Evolutionary conservation across 1,140 invertebrate genomes (phyloP), one percentile per base, ranked within the genome.

Genomic region (Solenopsis fugax): DNA sequence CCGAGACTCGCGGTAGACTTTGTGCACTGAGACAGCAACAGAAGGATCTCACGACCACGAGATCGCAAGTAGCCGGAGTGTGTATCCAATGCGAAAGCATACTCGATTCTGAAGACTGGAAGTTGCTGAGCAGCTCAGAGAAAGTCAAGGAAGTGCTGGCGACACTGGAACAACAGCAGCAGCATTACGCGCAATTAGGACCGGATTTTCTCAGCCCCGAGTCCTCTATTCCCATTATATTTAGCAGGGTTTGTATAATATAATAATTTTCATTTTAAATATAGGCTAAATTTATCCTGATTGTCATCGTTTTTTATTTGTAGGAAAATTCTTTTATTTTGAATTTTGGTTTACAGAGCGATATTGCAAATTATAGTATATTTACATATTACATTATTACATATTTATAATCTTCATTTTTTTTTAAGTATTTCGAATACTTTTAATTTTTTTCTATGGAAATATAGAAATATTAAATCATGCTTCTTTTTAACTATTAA

Each of bases 191-290:
- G 48, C 96, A 96, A 87, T 93, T 96, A 13, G 93, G 93, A 24
- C 96, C 95, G 4, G 96, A 96, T 67, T 96, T 96, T 88, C 93
- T 96, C 7, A 95, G 95, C 9, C 94, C 96, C 3, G 96, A 97
- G 86, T 95, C 96, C 4, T 95, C 95, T 78, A 96, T 97, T 89
- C 96, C 96, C 0, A 96, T 97, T 77, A 97, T 96, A 84, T 97
- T 97, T 90, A 97, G 96, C 54, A 96, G 96, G 94, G 96, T 96
- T 88, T 88, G 89, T 85, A 81, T 29, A 18, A 24, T 85, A 81
- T 29, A 18, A 24, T 16, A 13, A 52, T 84, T 60, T 72, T 16
- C 10, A 34, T 48, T 37, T 6, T 21, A 1, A 52, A 78, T 82
- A 41, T 69, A 54, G n/a, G 24, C 64, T 64, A 10, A 64, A 58